Evolutionary conservation across 2,888 invertebrate genomes (phyloP), one percentile per base, ranked within the genome.

Genomic region (Cartodere bifasciata): DNA sequence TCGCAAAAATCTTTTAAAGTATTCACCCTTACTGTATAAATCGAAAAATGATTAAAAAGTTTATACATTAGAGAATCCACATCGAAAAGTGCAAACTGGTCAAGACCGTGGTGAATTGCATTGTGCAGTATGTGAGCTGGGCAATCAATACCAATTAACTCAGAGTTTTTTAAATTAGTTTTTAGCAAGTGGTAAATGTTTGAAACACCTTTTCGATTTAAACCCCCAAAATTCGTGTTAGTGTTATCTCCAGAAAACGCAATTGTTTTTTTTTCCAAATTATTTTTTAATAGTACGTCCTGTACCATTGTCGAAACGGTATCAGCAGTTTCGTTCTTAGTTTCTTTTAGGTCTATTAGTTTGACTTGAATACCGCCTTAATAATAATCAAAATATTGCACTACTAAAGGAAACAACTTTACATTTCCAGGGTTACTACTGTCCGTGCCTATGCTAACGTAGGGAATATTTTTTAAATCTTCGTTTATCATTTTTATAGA

Each of bases 81-180:
- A n/a, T n/a, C n/a, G n/a, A n/a, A n/a, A n/a, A n/a, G n/a, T n/a
- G n/a, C n/a, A n/a, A n/a, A n/a, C n/a, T n/a, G n/a, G n/a, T n/a
- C n/a, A n/a, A n/a, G n/a, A n/a, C n/a, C n/a, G n/a, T n/a, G n/a
- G n/a, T n/a, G n/a, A n/a, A n/a, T n/a, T n/a, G n/a, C n/a, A n/a
- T 44, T 45, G 22, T 43, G 36, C 17, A 45, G 16, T 22, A 44
- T 35, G 28, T 44, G 43, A 9, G 35, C 40, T 24, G 36, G 36
- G 16, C 43, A 44, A 14, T 32, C 43, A 21, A 39, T 31, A 5
- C 41, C 41, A 30, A 38, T 31, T 12, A 44, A 7, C 16, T 41
- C 28, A n/a, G n/a, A n/a, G 13, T n/a, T n/a, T n/a, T n/a, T n/a
- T n/a, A 31, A 6, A 23, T 9, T 13, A 16, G 34, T 22, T 29